Percentiles rank a stretch among this genome's conserved stretches.
Conservation (phyloP, 2,797 vertebrate species). For the Clarias laeviceps region DNA sequence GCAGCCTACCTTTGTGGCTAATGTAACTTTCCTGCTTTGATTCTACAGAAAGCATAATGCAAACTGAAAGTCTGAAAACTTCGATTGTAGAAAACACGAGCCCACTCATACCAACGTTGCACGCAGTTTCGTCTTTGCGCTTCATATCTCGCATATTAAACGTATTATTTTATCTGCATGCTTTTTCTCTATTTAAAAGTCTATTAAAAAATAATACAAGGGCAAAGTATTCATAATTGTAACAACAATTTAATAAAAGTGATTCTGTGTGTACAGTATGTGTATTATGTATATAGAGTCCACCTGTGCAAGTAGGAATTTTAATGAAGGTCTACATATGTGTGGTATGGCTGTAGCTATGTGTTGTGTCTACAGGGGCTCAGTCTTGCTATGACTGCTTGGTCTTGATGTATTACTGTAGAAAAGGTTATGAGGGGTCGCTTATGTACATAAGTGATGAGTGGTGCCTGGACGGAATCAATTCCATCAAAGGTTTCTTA, state of each 20-base stretch:
- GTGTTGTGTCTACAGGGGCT: background rate
- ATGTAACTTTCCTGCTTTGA: conserved; percentile 31
- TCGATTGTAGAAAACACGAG: background rate
- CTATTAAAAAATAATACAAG: background rate
- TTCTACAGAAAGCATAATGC: conserved; percentile 13
- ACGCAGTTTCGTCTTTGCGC: background rate
- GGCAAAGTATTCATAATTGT: background rate
- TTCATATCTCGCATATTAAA: background rate
- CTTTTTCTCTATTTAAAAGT: background rate
- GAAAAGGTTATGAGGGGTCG: background rate
- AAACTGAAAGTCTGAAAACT: background rate
- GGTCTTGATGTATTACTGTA: background rate
- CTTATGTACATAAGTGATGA: background rate
- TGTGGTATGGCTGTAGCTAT: background rate
- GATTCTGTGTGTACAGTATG: background rate
- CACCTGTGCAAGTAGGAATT: background rate
- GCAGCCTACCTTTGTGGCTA: conserved; percentile 2
- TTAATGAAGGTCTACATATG: background rate
- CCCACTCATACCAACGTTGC: background rate
- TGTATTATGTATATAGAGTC: background rate
- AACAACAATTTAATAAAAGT: background rate
- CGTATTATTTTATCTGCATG: background rate
- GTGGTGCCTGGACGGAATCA: background rate
- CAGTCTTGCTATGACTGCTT: background rate
- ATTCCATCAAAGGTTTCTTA: background rate